Conservation (phyloP, 2,888 invertebrate genomes). For the Hirtodrosophila duncani region DNA sequence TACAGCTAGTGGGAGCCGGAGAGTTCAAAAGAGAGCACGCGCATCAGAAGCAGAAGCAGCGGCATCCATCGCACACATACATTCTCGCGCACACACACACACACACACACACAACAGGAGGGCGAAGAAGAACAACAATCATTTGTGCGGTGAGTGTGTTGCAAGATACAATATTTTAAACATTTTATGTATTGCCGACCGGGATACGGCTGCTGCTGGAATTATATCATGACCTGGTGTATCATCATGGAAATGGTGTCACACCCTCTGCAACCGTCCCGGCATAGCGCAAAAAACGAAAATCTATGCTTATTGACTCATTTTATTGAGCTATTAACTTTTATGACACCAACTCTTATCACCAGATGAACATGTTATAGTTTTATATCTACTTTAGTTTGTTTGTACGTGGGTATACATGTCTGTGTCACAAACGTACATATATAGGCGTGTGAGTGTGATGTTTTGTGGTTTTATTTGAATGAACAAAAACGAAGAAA, state of each 20-base stretch:
- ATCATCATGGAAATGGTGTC: background rate
- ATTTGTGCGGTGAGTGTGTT: slow-evolving; percentile 53
- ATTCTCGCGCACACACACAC: slow-evolving; percentile 14
- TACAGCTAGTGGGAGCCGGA: slow-evolving; percentile 43
- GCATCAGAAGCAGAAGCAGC: slow-evolving; percentile 3
- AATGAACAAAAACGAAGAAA: slow-evolving; percentile 25
- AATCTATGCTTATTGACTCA: slow-evolving; percentile 1
- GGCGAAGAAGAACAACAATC: slow-evolving; percentile 54
- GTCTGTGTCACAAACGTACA: slow-evolving; percentile 9
- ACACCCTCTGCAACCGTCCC: slow-evolving; percentile 13
- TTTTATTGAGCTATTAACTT: slow-evolving; percentile 6
- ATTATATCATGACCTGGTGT: background rate
- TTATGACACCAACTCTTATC: background rate
- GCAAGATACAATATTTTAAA: slow-evolving; percentile 38
- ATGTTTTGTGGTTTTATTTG: slow-evolving; percentile 7
- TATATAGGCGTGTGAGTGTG: too few species aligned
- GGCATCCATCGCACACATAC: slow-evolving; percentile 8
- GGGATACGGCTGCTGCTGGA: slow-evolving; percentile 3
- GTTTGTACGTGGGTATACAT: slow-evolving; percentile 8
- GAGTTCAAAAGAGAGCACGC: slow-evolving; percentile 14
- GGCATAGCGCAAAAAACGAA: slow-evolving; percentile 6
- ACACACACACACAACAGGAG: slow-evolving; percentile 29
- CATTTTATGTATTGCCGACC: slow-evolving; percentile 24
- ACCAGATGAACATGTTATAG: background rate
- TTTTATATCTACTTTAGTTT: slow-evolving; percentile 4